Conservation (phyloP, 2,797 vertebrate genomes). For the Chelmon rostratus region DNA sequence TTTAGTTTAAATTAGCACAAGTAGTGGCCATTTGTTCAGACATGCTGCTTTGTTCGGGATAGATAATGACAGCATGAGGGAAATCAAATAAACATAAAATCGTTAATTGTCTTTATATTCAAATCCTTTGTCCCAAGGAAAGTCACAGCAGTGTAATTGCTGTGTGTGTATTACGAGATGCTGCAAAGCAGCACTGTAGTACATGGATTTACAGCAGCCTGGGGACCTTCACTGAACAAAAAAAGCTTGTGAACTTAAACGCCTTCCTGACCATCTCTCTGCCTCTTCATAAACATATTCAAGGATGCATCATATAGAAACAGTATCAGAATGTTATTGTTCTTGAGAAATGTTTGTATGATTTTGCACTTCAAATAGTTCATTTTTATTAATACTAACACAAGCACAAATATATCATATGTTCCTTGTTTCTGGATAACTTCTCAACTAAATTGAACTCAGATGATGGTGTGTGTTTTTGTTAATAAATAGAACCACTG, state of each 20-base stretch:
- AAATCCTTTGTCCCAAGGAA: conserved; percentile 73
- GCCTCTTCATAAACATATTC: conserved; percentile 17
- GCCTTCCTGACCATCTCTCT: conserved; percentile 43
- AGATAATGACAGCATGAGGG: conserved; percentile 74
- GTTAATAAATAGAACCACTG: too few species aligned
- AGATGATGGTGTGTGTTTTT: background rate
- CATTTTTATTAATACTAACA: background rate
- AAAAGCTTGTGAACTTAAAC: conserved; percentile 56
- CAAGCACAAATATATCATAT: background rate
- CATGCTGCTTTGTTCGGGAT: conserved; percentile 63
- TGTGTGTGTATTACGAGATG: conserved; percentile 60
- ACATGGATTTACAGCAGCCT: conserved; percentile 66
- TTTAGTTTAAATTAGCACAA: conserved; percentile 79
- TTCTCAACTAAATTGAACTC: background rate
- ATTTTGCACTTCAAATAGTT: background rate
- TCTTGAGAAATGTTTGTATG: background rate
- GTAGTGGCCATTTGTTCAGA: conserved; percentile 75
- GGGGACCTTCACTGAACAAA: conserved; percentile 66
- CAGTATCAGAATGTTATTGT: background rate
- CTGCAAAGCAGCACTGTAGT: conserved; percentile 51
- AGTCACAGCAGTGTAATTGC: conserved; percentile 73
- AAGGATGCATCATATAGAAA: conserved; percentile 8
- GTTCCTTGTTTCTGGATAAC: background rate
- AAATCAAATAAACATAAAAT: conserved; percentile 84
- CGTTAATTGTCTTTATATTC: conserved; percentile 83